These are phyloP conservation scores for Hemiprocne comata DNA, from an alignment of 2,113 vertebrate genomes.

Conservation along the genomic window DNA sequence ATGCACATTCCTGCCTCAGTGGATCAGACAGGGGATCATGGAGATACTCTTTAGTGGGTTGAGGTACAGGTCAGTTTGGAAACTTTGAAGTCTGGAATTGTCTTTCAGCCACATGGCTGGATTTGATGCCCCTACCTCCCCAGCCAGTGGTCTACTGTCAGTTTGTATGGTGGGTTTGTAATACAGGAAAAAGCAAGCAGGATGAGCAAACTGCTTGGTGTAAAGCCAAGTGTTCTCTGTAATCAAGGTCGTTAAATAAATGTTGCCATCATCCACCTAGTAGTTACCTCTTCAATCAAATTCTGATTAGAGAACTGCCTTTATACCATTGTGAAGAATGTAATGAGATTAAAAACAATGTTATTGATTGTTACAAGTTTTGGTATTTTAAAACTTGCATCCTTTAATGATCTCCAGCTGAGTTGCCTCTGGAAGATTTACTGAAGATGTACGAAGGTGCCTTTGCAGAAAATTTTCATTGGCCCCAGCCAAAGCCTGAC, in stretches of 20 bases:
- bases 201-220: background rate
- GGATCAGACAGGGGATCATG: background rate
- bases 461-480: conserved; percentile 88
- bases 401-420: conserved; percentile 76
- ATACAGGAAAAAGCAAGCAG: background rate
- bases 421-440: conserved; percentile 88
- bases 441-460: conserved; percentile 93
- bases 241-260: background rate
- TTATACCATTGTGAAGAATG: background rate
- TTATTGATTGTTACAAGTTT: background rate
- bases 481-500: conserved; percentile 83
- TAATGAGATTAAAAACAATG: background rate
- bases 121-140: background rate
- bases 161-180: background rate
- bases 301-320: background rate
- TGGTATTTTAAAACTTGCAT: background rate
- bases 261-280: background rate
- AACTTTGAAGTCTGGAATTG: background rate
- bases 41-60: background rate
- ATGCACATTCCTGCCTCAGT: background rate
- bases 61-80: background rate
- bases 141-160: background rate
- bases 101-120: background rate
- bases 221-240: background rate
- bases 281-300: background rate